Evolutionary conservation across 2,797 vertebrate species (phyloP).

Genomic region (Artibeus lituratus): DNA sequence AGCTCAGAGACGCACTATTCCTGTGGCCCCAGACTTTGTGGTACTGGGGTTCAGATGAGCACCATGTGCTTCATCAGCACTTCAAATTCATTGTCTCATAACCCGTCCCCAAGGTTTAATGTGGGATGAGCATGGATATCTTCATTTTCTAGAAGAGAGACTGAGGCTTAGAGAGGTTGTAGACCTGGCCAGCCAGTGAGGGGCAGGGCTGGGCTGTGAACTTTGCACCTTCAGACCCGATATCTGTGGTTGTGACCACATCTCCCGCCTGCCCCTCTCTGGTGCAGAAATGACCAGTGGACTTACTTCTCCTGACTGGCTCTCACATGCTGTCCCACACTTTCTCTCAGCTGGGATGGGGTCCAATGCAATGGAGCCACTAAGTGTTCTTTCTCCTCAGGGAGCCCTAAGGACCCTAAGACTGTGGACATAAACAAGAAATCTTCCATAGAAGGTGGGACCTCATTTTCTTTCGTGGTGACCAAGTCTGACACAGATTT

Average conservation of each 20-base stretch:
- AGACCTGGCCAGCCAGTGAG: background rate
- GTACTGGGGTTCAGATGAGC: background rate
- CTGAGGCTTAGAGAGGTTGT: background rate
- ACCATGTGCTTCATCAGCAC: accelerated
- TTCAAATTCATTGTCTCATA: background rate
- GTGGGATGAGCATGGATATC: background rate
- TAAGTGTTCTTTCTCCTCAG: constrained; percentile 6
- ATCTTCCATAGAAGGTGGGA: constrained; percentile 76
- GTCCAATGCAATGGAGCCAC: background rate
- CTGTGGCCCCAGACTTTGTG: background rate
- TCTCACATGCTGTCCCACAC: background rate
- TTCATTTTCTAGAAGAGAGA: background rate
- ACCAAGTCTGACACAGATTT: background rate
- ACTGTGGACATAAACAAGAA: constrained; percentile 55
- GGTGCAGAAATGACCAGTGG: background rate
- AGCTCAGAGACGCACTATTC: background rate
- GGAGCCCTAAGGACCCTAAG: constrained; percentile 24
- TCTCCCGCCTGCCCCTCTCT: background rate
- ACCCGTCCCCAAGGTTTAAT: accelerated
- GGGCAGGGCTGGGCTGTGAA: background rate
- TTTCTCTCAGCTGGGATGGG: background rate
- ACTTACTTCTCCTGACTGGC: background rate
- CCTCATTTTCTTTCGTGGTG: background rate
- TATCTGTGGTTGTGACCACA: background rate
- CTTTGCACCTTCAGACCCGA: background rate